These are phyloP conservation scores for Acanthosepion esculentum DNA, from an alignment of 2,888 invertebrate species.

Conservation along the genomic window DNA sequence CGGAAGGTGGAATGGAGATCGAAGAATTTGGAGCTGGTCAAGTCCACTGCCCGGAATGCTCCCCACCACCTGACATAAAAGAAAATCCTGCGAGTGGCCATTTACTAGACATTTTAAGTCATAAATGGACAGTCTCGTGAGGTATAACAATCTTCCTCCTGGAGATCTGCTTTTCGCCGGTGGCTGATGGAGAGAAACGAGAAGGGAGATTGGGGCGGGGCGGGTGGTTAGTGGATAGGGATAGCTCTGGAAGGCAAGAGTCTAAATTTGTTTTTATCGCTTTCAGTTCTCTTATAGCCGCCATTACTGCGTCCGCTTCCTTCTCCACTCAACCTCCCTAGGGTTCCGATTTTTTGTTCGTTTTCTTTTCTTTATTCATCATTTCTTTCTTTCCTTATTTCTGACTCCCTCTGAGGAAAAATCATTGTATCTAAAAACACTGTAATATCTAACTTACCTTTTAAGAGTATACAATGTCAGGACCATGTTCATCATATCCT, in stretches of 20 bases:
- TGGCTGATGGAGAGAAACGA: background rate
- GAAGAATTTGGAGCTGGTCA: conserved; percentile 4
- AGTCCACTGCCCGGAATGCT: background rate
- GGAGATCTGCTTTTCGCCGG: background rate
- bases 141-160: background rate
- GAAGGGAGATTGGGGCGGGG: background rate
- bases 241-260: too few relatives aligned
- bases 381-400: background rate
- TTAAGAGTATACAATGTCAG: too few relatives aligned
- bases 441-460: too few relatives aligned
- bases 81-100: background rate
- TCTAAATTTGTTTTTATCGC: background rate
- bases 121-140: conserved; percentile 11
- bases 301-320: background rate
- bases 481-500: too few relatives aligned
- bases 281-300: background rate
- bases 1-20: background rate
- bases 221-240: background rate
- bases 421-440: too few relatives aligned
- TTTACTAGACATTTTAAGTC: background rate
- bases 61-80: background rate
- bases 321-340: background rate
- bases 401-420: too few relatives aligned
- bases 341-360: background rate
- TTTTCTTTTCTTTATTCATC: background rate